Evolutionary conservation across 30 jellyfish, hydroid and myxozoan genomes (phyloP), one percentile per base, ranked within the genome.

Genomic region (Aurelia sp.): DNA sequence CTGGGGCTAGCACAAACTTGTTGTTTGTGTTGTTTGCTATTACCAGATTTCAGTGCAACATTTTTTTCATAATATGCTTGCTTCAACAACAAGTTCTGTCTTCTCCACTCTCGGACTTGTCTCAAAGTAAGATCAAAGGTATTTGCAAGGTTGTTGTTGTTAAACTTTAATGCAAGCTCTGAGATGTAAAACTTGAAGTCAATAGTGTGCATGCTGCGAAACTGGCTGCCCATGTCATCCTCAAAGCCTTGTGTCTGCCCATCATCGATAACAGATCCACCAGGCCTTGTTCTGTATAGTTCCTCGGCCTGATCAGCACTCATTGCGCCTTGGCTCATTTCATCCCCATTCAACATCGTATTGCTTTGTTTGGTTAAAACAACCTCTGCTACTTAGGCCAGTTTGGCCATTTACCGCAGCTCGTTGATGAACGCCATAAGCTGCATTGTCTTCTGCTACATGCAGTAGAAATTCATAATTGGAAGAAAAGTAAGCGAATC

Each of bases 1-100:
- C 33, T 59, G 13, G 69, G 33, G 33, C 33, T 18, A 2, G 69
- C 11, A 59, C 33, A 59, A 44, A 44, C 55, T 21, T 59, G 35
- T 6, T n/a, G 69, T 9, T 21, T 59, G 23, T 13, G 35, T 21
- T n/a, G 69, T 9, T 21, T 59, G 23, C 33, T 6, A 21, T 0
- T 70, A n/a, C 59, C 67, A 18, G 75, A 11, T 80, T 55, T 80
- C 64, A 59, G 40, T 16, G 90, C 83, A 66, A 57, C 86, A 73
- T 84, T 70, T 37, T 84, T 84, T 74, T 84, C 93, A 73, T 63
- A 70, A 73, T 84, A 84, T 5, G 93, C 93, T 66, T 84, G 93
- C 75, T 62, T 72, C 77, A 84, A 62, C 23, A 84, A 48, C 84
- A 70, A 50, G 60, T 64, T 73, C 13, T 70, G 86, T 66, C 55